Evolutionary conservation across 2,888 invertebrate genomes (phyloP), one percentile per base, ranked within the genome.

Genomic region (Flexamia atlantica): DNA sequence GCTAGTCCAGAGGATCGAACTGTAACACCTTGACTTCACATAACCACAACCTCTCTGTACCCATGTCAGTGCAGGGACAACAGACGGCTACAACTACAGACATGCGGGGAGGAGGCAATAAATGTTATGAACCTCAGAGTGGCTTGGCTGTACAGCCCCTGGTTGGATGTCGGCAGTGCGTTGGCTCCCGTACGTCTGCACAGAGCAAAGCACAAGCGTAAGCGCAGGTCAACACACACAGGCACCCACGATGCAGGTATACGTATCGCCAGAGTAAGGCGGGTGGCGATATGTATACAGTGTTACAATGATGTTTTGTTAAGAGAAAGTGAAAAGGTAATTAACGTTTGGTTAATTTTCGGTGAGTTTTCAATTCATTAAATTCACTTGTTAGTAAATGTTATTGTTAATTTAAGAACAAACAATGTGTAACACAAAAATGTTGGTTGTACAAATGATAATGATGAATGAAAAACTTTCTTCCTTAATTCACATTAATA

Each of bases 151-250:
- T 86, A 87, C 25, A 83, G 84, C 83, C 53, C 36, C 50, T 57
- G 68, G 82, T 84, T 64, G 60, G 68, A 83, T 20, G 84, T 80
- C 32, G 86, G 84, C 57, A 86, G 84, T 40, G 86, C 82, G 83
- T 85, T 86, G 85, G 85, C 85, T 83, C 86, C 86, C 53, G 87
- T 87, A 68, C 86, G 86, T 86, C 87, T 87, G 85, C 84, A 85
- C 72, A 85, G 76, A 64, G 83, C 72, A 36, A 40, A 42, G 40
- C 72, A 72, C 23, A 20, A 72, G 72, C 53, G 23, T 53, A 23
- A 53, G 53, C 53, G 3, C n/a, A 17, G 46, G 5, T 36, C 46
- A 7, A 83, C 36, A 40, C 50, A 76, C 36, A 80, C 50, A 79
- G 80, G 81, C 83, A 42, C 36, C 17, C 36, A 36, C 36, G 9